Percentiles rank a stretch among this genome's conserved stretches.
phyloP scores from a whole-genome alignment of 2,797 vertebrate species.

The Odontamblyopus rebecca region DNA sequence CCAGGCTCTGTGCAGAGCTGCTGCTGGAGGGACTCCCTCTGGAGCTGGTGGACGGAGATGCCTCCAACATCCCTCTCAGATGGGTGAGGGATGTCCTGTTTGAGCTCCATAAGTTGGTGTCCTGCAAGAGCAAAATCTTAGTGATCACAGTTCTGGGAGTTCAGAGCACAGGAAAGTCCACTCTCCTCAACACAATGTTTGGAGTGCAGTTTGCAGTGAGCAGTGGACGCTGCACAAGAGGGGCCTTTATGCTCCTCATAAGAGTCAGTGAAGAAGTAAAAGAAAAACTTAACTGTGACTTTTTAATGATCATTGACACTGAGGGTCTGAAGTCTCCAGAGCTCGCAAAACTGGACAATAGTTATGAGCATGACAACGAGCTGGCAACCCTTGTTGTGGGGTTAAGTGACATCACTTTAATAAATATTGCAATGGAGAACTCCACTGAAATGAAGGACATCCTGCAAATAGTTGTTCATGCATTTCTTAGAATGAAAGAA shows the following conservation, averaged over 20 bases:
- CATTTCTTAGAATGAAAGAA: slow-evolving; percentile 61
- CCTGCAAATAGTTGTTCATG: slow-evolving; percentile 60
- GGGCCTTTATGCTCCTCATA: slow-evolving; percentile 74
- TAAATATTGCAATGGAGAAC: slow-evolving; percentile 61
- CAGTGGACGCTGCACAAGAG: slow-evolving; percentile 61
- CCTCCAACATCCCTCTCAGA: slow-evolving; percentile 63
- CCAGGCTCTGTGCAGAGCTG: slow-evolving; percentile 59
- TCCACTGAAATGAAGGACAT: slow-evolving; percentile 53
- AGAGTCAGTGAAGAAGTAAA: slow-evolving; percentile 48
- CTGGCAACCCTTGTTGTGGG: slow-evolving; percentile 68
- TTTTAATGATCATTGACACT: slow-evolving; percentile 72
- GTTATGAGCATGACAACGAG: slow-evolving; percentile 66
- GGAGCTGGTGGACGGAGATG: slow-evolving; percentile 73
- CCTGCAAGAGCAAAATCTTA: slow-evolving; percentile 53
- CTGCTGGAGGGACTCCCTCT: slow-evolving; percentile 69
- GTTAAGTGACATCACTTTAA: slow-evolving; percentile 64
- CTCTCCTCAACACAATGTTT: slow-evolving; percentile 77
- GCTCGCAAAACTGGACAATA: slow-evolving; percentile 42
- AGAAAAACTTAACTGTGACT: slow-evolving; percentile 64
- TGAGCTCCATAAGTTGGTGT: slow-evolving; percentile 54
- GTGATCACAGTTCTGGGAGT: slow-evolving; percentile 68
- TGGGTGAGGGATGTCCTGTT: slow-evolving; percentile 68
- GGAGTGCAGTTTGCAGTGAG: slow-evolving; percentile 69
- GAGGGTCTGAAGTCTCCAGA: slow-evolving; percentile 63
- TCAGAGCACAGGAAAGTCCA: slow-evolving; percentile 72